Conservation (phyloP, 2,797 vertebrate genomes). For the Pempheris klunzingeri region DNA sequence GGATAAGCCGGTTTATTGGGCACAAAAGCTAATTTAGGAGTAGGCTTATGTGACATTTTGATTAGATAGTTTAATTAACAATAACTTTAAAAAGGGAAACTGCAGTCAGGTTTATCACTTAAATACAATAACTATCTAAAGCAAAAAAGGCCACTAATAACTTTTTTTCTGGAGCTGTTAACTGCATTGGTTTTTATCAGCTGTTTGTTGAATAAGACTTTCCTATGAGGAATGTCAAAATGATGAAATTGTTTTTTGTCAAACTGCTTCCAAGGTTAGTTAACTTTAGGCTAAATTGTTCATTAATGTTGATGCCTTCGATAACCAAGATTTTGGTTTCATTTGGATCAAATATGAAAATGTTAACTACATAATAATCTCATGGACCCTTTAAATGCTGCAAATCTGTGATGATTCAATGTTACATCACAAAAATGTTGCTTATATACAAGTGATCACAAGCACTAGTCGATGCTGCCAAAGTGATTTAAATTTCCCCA, state of each 20-base stretch:
- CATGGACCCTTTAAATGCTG: neutral
- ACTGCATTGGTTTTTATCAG: too few relatives aligned
- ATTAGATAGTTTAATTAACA: neutral
- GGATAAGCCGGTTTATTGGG: neutral
- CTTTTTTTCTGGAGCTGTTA: too few relatives aligned
- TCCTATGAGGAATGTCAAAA: too few relatives aligned
- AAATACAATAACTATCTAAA: too few relatives aligned
- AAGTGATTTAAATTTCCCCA: neutral
- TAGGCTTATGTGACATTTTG: neutral
- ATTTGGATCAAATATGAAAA: neutral
- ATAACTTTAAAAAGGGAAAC: too few relatives aligned
- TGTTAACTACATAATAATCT: too few relatives aligned
- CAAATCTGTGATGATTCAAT: neutral
- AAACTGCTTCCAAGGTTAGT: neutral
- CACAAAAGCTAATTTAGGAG: neutral
- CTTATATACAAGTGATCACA: neutral
- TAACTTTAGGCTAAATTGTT: neutral
- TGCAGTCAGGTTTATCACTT: too few relatives aligned
- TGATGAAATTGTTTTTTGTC: too few relatives aligned
- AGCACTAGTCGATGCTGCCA: neutral
- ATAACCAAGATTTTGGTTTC: too few relatives aligned
- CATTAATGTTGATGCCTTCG: too few relatives aligned
- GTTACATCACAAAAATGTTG: neutral
- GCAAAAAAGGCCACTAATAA: too few relatives aligned
- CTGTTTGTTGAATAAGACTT: too few relatives aligned